Evolutionary conservation across 2,113 vertebrate species (phyloP), one percentile per base, ranked within the genome.

Genomic region (Esox niger): DNA sequence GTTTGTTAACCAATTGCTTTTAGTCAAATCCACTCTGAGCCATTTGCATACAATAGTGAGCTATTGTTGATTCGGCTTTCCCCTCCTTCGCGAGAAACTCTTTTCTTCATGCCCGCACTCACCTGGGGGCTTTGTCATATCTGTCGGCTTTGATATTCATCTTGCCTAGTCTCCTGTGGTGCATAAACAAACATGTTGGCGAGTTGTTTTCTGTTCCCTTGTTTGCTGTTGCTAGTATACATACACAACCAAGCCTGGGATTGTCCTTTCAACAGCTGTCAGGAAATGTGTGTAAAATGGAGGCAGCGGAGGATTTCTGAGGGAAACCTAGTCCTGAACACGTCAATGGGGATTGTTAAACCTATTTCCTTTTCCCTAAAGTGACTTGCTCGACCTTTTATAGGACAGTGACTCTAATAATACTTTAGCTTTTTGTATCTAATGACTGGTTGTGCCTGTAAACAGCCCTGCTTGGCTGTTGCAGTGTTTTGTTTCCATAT

Each of bases 231-330:
- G 56, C 32, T 52, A 17, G 72, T 76, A 27, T 10, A 26, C 4
- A 23, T 31, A 43, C 27, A 27, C 25, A n/a, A 60, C 43, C 23
- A 47, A 17, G 21, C 61, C 46, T 13, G 33, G 64, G 8, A 46
- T 25, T 62, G 64, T 31, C 5, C 17, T 64, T 23, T 46, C 55
- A 73, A 33, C 71, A 77, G 56, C 68, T 68, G 61, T 33, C 43
- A 38, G 11, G 27, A 38, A 38, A 15, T 13, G 35, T 15, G 35
- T 1, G 35, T 13, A 3, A 3, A 13, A 9, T 38, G 35, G 35
- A 13, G 35, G 9, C 35, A 38, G 35, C 35, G 4, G 35, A 13
- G 13, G 35, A 9, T 13, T 38, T 15, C n/a, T n/a, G n/a, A n/a
- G n/a, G n/a, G n/a, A n/a, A n/a, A n/a, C n/a, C n/a, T n/a, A n/a